Percentiles rank a stretch among this genome's conserved stretches.
Conservation (phyloP, 2,888 invertebrate species). For the Papilio elwesi region DNA sequence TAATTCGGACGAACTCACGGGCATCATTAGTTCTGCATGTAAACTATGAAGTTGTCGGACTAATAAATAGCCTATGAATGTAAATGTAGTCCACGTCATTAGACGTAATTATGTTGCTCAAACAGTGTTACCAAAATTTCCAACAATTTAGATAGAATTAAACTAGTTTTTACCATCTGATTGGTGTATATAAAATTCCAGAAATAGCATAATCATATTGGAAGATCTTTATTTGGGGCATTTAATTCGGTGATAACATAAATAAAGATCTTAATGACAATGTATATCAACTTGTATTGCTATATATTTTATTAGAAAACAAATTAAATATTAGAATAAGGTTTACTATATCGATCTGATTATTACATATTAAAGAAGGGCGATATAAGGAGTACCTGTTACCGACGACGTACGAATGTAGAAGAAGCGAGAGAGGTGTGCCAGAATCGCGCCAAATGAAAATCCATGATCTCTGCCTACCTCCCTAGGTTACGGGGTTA, state of each 20-base stretch:
- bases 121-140: not conserved
- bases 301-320: not conserved
- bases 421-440: too few relatives aligned
- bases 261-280: not conserved
- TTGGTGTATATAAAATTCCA: not conserved
- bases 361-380: too few relatives aligned
- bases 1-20: too few relatives aligned
- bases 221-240: not conserved
- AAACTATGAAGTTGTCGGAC: not conserved
- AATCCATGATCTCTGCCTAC: too few relatives aligned
- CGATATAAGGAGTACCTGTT: too few relatives aligned
- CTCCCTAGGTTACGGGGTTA: too few relatives aligned
- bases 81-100: not conserved
- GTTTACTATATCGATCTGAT: not conserved
- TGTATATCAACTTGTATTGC: not conserved
- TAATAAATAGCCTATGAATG: not conserved
- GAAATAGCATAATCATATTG: not conserved
- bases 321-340: not conserved
- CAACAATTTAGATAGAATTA: not conserved
- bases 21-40: not conserved
- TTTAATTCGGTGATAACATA: not conserved
- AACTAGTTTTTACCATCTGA: not conserved
- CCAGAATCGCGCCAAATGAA: too few relatives aligned
- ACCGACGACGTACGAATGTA: too few relatives aligned
- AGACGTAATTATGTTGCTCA: not conserved